These are phyloP conservation scores for Linnaemya tessellans DNA, from an alignment of 2,888 invertebrate species.

Conservation along the genomic window DNA sequence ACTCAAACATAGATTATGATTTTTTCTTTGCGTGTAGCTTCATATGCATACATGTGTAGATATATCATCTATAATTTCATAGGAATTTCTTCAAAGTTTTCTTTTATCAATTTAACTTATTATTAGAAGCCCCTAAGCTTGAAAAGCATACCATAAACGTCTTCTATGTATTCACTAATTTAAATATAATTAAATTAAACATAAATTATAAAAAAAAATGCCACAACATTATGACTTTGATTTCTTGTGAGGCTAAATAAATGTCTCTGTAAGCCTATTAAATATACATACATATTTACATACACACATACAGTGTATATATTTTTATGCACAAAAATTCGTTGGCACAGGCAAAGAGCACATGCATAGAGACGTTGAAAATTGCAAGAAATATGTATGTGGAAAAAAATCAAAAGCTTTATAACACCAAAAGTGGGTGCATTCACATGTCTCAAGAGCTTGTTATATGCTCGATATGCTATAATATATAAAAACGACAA, in stretches of 20 bases:
- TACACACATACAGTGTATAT: no score
- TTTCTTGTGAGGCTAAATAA: slow-evolving; percentile 29
- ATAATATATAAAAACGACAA: slow-evolving; percentile 67
- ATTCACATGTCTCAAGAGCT: slow-evolving; percentile 83
- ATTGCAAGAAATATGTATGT: slow-evolving; percentile 34
- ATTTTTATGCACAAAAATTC: slow-evolving; percentile 20
- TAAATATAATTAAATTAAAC: slow-evolving; percentile 42
- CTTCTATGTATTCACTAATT: slow-evolving; percentile 15
- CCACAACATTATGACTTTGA: slow-evolving; percentile 44
- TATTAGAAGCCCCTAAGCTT: slow-evolving; percentile 7
- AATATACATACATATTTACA: no score
- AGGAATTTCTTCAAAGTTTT: neutral
- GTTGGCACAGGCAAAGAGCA: slow-evolving; percentile 35
- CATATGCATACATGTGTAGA: neutral
- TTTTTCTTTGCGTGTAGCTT: no score
- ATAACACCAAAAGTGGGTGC: slow-evolving; percentile 80
- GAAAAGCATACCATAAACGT: slow-evolving; percentile 1
- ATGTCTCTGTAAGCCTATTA: slow-evolving; percentile 60
- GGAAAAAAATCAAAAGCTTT: slow-evolving; percentile 44
- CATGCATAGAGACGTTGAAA: neutral
- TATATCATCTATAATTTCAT: neutral
- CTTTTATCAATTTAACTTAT: slow-evolving; percentile 1
- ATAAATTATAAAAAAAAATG: slow-evolving; percentile 43
- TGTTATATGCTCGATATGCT: slow-evolving; percentile 81
- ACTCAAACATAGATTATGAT: no score